These are phyloP conservation scores for Saccostrea echinata DNA, from an alignment of 1,140 invertebrate genomes.

Conservation along the genomic window DNA sequence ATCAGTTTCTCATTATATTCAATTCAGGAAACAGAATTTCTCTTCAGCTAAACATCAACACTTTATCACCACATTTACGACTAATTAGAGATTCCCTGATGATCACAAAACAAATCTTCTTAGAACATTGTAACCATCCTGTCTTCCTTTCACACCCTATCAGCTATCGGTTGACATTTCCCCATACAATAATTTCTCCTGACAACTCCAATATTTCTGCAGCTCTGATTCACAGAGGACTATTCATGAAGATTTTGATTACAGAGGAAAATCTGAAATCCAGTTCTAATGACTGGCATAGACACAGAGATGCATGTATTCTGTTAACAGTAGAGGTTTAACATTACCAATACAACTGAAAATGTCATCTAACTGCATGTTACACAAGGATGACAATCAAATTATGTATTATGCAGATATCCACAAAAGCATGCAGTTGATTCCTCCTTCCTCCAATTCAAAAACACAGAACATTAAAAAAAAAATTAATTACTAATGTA, in stretches of 20 bases:
- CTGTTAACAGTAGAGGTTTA: too few species aligned
- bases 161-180: not conserved
- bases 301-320: not conserved
- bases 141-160: not conserved
- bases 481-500: not conserved
- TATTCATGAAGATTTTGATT: constrained; percentile 12
- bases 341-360: not conserved
- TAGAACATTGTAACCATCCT: not conserved
- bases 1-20: not conserved
- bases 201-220: not conserved
- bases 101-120: not conserved
- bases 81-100: not conserved
- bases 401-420: too few species aligned
- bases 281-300: not conserved
- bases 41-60: not conserved
- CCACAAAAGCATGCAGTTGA: too few species aligned
- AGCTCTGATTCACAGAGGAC: not conserved
- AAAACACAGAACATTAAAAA: not conserved
- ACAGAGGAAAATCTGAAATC: not conserved
- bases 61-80: not conserved
- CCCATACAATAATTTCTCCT: not conserved
- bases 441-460: too few species aligned
- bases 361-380: not conserved
- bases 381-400: not conserved
- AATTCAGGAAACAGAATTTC: not conserved